Evolutionary conservation across 2,888 invertebrate genomes (phyloP), one percentile per base, ranked within the genome.

Genomic region (Himalopsyche tibetana): DNA sequence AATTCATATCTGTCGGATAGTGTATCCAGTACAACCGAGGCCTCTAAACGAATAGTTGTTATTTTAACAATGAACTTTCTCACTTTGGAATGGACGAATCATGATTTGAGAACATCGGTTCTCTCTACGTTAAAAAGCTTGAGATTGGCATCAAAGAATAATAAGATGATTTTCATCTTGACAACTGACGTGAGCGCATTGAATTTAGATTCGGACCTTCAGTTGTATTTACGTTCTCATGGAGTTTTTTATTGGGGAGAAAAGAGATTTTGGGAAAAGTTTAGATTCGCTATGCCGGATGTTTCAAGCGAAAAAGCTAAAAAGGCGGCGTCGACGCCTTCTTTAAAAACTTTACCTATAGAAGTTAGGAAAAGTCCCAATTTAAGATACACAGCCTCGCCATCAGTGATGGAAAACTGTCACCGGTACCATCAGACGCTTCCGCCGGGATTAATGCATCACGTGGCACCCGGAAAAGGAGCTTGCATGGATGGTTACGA

Each of bases 201-300:
- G 63, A 95, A 95, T 89, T 94, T 96, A 91, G 97, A 96, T 91
- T 93, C 95, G 83, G 96, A 97, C 90, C 94, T 97, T 82, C 95
- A 96, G 91, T 94, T 94, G 85, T 93, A 96, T 88, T 92, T 96
- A 85, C 94, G 95, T 90, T 95, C 95, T 90, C 94, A 96, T 92
- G 94, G 95, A 69, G 95, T 95, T 83, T 94, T 96, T 89, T 94
- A 96, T 89, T 96, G 96, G 95, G 96, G 96, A 89, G 97, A 98
- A 91, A 96, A 96, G 90, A 94, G 96, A 90, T 98, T 98, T 92
- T 98, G 98, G 98, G 96, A 97, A 89, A 97, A 97, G 92, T 94
- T 98, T 88, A 94, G 96, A 88, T 95, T 94, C 92, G 96, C 96
- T 83, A 95, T 97, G 95, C 97, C 97, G 87, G 98, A 98, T 89